phyloP scores from a whole-genome alignment of 2,888 invertebrate genomes.

The Eupelmus urozonus region DNA sequence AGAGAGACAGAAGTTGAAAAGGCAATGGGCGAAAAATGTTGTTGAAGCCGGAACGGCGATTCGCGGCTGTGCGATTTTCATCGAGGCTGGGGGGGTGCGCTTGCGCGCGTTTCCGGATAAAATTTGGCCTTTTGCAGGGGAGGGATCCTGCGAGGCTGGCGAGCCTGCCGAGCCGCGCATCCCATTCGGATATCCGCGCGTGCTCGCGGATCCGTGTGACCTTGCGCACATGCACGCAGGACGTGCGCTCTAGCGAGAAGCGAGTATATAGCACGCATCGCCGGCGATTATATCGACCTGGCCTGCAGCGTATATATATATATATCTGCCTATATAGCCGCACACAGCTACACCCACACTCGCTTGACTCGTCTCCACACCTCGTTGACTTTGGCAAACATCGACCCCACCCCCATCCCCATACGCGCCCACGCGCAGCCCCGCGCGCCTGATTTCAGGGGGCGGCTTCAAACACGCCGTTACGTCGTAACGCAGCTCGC shows the following conservation, averaged over 20 bases:
- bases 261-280: conserved; percentile 69
- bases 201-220: conserved; percentile 70
- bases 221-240: conserved; percentile 67
- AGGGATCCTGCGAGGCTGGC: conserved; percentile 61
- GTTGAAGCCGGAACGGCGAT: conserved; percentile 6
- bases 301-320: no score
- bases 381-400: conserved; percentile 57
- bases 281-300: conserved; percentile 58
- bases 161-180: conserved; percentile 66
- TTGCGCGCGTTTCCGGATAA: neutral
- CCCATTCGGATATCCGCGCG: conserved; percentile 73
- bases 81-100: neutral
- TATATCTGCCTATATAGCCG: no score
- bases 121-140: neutral
- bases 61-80: no score
- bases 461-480: conserved; percentile 39
- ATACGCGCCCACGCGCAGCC: conserved; percentile 6
- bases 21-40: no score
- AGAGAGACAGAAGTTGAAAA: no score
- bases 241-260: conserved; percentile 69
- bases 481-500: conserved; percentile 52
- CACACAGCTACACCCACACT: neutral
- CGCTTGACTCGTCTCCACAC: conserved; percentile 47
- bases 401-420: conserved; percentile 13
- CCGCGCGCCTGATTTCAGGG: conserved; percentile 27